phyloP scores from a whole-genome alignment of 2,888 invertebrate species.

The Colostygia pectinataria region DNA sequence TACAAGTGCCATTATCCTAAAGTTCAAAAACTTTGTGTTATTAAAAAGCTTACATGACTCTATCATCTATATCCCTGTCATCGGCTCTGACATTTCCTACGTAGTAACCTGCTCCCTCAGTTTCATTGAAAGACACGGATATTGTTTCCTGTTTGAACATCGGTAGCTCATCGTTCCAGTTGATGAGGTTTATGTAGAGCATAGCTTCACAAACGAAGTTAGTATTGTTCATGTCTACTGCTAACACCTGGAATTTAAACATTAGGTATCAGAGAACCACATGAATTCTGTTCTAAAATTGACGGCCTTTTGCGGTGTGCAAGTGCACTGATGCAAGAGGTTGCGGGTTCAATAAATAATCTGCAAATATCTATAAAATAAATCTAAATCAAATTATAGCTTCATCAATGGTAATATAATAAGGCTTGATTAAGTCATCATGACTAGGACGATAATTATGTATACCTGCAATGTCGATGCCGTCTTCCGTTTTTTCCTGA shows the following conservation, averaged over 20 bases:
- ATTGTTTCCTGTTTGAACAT: conserved; percentile 73
- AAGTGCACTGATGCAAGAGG: background rate
- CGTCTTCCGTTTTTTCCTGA: too few species aligned
- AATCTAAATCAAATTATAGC: too few species aligned
- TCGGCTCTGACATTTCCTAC: conserved; percentile 82
- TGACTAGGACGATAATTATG: too few species aligned
- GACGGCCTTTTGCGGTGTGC: too few species aligned
- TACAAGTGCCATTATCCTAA: too few species aligned
- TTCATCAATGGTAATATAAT: too few species aligned
- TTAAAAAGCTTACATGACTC: conserved; percentile 74
- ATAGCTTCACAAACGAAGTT: conserved; percentile 57
- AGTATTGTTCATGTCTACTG: conserved; percentile 58
- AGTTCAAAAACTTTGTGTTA: background rate
- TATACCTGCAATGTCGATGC: too few species aligned
- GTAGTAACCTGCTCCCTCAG: conserved; percentile 65
- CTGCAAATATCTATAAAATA: too few species aligned
- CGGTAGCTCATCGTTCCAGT: conserved; percentile 89
- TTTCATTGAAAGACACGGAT: conserved; percentile 79
- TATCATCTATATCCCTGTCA: conserved; percentile 85
- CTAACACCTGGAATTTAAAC: conserved; percentile 52
- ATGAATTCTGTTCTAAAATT: too few species aligned
- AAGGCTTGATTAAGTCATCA: too few species aligned
- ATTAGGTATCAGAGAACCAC: background rate
- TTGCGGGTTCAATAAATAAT: too few species aligned
- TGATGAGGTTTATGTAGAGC: conserved; percentile 80